phyloP scores from a whole-genome alignment of 2,113 vertebrate genomes.

The Perca schrenkii region DNA sequence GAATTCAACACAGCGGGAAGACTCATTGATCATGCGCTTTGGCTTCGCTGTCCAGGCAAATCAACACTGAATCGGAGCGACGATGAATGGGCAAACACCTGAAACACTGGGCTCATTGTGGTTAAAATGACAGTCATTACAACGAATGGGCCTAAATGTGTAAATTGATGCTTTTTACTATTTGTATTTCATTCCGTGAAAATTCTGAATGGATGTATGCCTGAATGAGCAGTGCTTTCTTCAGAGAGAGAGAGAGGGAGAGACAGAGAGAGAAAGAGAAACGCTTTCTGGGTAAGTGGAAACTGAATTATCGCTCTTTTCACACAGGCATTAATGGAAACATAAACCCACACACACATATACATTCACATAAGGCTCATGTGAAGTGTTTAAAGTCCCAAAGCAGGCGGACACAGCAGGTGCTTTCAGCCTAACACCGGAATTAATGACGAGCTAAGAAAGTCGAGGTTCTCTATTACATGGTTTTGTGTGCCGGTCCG shows the following conservation, averaged over 20 bases:
- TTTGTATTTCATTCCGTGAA: slow-evolving; percentile 20
- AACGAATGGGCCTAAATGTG: slow-evolving; percentile 59
- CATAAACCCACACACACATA: slow-evolving; percentile 55
- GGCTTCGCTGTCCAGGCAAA: slow-evolving; percentile 67
- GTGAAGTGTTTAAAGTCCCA: slow-evolving; percentile 72
- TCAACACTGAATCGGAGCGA: slow-evolving; percentile 69
- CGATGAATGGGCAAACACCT: slow-evolving; percentile 77
- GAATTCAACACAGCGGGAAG: slow-evolving; percentile 77
- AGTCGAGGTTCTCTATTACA: slow-evolving; percentile 68
- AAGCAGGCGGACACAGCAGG: slow-evolving; percentile 68
- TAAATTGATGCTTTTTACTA: slow-evolving; percentile 57
- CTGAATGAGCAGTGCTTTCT: slow-evolving; percentile 54
- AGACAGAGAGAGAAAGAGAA: slow-evolving; percentile 7
- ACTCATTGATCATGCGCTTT: slow-evolving; percentile 78
- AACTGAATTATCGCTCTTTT: slow-evolving; percentile 64
- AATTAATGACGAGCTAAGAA: slow-evolving; percentile 75
- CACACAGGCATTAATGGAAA: slow-evolving; percentile 62
- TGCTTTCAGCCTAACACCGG: slow-evolving; percentile 68
- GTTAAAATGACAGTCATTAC: slow-evolving; percentile 71
- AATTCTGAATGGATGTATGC: slow-evolving; percentile 53
- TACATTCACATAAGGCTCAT: slow-evolving; percentile 54
- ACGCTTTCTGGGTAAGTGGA: slow-evolving; percentile 51
- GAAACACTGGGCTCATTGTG: slow-evolving; percentile 77
- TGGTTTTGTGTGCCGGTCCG: slow-evolving; percentile 26
- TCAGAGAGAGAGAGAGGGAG: slow-evolving; percentile 25